Conservation (phyloP, 2,113 vertebrate species). For the Saiga tatarica region DNA sequence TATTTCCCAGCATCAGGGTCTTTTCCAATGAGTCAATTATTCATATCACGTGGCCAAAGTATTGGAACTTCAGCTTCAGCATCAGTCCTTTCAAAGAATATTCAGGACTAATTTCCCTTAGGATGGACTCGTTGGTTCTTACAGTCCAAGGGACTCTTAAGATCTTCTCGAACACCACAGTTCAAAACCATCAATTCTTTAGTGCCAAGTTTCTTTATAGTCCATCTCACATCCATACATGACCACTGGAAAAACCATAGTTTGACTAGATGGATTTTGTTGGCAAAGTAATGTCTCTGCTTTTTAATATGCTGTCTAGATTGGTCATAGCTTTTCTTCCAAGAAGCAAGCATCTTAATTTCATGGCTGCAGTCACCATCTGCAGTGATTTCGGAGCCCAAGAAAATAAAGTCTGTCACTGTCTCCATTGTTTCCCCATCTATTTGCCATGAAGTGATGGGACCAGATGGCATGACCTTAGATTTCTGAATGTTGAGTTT, state of each 20-base stretch:
- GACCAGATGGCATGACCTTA: neutral
- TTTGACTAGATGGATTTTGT: rapidly evolving
- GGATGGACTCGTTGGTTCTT: neutral
- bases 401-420: neutral
- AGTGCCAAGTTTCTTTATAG: neutral
- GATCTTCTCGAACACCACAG: neutral
- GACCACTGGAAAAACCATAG: neutral
- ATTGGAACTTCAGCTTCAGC: neutral
- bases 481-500: neutral
- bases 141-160: neutral
- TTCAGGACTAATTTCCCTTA: neutral
- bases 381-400: neutral
- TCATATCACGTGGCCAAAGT: neutral
- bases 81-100: neutral
- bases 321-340: neutral
- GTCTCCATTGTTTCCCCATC: neutral
- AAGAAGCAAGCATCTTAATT: neutral
- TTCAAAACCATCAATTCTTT: neutral
- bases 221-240: neutral
- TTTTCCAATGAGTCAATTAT: neutral
- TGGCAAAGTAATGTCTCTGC: neutral
- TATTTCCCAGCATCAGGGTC: neutral
- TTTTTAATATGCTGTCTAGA: neutral
- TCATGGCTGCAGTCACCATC: neutral
- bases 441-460: neutral